Conservation (phyloP, 2,797 vertebrate species). For the Taeniopygia guttata region DNA sequence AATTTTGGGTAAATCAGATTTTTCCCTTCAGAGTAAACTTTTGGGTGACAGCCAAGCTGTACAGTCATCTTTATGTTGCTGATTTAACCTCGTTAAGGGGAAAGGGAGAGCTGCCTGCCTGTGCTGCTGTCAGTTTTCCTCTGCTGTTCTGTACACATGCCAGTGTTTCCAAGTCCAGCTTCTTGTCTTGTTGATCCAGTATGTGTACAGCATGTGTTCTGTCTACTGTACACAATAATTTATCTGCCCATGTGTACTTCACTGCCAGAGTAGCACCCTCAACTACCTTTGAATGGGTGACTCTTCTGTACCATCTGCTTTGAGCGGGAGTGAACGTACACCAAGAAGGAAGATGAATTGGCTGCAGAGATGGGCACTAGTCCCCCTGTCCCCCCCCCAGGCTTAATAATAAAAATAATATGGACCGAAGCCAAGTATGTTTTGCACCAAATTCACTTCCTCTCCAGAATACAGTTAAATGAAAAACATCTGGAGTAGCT, state of each 20-base stretch:
- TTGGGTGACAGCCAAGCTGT: background rate
- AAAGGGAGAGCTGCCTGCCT: background rate
- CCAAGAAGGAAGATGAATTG: background rate
- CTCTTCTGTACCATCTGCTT: background rate
- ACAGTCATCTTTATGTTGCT: background rate
- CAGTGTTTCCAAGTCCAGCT: background rate
- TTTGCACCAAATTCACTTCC: conserved; percentile 70
- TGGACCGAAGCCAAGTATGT: conserved; percentile 52
- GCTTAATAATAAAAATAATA: conserved; percentile 35
- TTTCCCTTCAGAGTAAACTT: conserved; percentile 20
- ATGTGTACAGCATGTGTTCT: background rate
- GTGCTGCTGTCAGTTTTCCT: background rate
- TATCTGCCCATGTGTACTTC: background rate
- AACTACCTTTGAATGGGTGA: background rate
- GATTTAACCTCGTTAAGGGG: background rate
- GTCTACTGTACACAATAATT: background rate
- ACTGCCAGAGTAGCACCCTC: background rate
- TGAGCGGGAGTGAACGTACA: background rate
- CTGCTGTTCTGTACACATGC: background rate
- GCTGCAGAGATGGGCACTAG: conserved; percentile 18
- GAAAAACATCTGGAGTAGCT: conserved; percentile 74
- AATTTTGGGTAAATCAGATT: background rate
- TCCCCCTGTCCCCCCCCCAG: background rate
- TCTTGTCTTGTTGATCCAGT: background rate
- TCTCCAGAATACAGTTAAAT: conserved; percentile 67